Evolutionary conservation across 1,140 invertebrate genomes (phyloP), one percentile per base, ranked within the genome.

Genomic region (Drosophila mauritiana): DNA sequence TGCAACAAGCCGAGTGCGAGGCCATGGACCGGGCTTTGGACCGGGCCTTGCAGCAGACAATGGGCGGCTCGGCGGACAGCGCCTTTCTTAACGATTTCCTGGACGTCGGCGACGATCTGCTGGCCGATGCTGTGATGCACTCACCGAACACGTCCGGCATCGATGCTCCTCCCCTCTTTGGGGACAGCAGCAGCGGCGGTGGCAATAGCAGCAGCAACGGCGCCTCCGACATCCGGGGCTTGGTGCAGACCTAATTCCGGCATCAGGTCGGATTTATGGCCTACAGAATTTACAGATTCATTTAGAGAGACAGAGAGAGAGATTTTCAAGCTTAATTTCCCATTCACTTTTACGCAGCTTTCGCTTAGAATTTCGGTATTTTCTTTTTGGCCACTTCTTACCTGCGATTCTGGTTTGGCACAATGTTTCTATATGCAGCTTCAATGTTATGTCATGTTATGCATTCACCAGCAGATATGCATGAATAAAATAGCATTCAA

Each of bases 21-120:
- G 97, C 97, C 90, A 92, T 97, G 76, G 96, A 97, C 91, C 94
- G 96, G 49, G 97, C 96, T 8, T 92, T 97, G 45, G 96, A 97
- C 78, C 96, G 96, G 15, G 97, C 97, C 45, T 92, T 96, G 76
- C 95, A 96, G 89, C 95, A 96, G 92, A 94, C 96, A 90, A 95
- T 95, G 46, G 94, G 94, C 68, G 93, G 94, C 65, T 93, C 94
- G 8, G 82, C 55, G 25, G 95, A 95, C 70, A 85, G 75, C 93
- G 83, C 80, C 53, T 91, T 92, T 54, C 77, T 91, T 53, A 88
- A 64, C 36, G 86, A 91, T 84, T 91, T 92, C 48, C 80, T 90
- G 25, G 91, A 91, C 65, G 91, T 80, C 12, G 72, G 83, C 67
- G 89, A 90, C 51, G 81, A 91, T 70, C 54, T 92, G 58, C 73